Evolutionary conservation across 2,888 invertebrate species (phyloP).

Genomic region (Podabrus alpinus): DNA sequence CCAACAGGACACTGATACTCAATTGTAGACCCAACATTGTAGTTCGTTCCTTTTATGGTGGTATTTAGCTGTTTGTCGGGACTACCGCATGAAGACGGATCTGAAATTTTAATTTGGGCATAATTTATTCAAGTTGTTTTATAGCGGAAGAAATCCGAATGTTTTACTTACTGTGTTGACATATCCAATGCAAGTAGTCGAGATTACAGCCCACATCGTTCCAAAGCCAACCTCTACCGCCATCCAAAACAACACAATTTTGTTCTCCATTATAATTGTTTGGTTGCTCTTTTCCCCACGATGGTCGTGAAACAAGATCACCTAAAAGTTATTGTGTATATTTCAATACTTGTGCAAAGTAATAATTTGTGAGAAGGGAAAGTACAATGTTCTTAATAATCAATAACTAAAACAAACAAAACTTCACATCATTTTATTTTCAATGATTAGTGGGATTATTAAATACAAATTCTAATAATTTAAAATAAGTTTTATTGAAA

Average conservation of each 20-base stretch:
- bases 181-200: constrained; percentile 91
- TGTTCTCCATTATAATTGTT: constrained; percentile 96
- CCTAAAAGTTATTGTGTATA: constrained; percentile 59
- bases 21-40: constrained; percentile 72
- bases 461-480: not conserved
- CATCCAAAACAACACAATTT: constrained; percentile 92
- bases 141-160: no score
- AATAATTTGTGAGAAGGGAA: not conserved
- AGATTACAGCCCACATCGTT: constrained; percentile 94
- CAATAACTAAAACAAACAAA: not conserved
- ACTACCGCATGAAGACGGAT: constrained; percentile 84
- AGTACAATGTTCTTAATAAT: not conserved
- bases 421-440: not conserved
- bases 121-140: no score
- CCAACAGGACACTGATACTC: constrained; percentile 81
- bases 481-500: not conserved
- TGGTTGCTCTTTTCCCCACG: constrained; percentile 94
- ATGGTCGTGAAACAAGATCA: constrained; percentile 75
- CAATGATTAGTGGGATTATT: not conserved
- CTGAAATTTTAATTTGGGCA: constrained; percentile 56
- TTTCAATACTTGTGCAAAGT: not conserved
- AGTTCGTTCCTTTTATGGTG: constrained; percentile 73
- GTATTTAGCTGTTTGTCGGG: constrained; percentile 85
- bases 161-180: constrained; percentile 81
- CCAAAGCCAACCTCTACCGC: constrained; percentile 89